Evolutionary conservation across 2,888 invertebrate genomes (phyloP), one percentile per base, ranked within the genome.

Genomic region (Oxyteleia sp.): DNA sequence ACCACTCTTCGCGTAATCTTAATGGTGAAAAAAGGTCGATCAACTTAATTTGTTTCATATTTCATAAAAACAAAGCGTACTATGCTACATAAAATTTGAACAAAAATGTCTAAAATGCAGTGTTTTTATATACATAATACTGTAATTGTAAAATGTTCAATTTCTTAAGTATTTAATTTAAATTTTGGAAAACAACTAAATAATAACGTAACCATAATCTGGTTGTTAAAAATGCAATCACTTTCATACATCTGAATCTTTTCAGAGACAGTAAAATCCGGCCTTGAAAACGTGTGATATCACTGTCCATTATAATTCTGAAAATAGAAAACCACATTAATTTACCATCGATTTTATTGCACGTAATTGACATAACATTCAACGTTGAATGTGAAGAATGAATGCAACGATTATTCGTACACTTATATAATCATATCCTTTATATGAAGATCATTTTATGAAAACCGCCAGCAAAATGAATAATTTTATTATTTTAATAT

Each of bases 351-450:
- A 57, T 57, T 38, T 57, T 23, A 41, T 41, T 57, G 57, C 57
- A 57, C 41, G 38, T 57, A 57, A 57, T 57, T 57, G 41, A 57
- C 41, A 41, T 41, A 57, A 57, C 41, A 57, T 41, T 23, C 57
- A 13, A 41, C 41, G 41, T 7, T 41, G 13, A 57, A 57, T n/a
- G 20, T 7, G 23, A 57, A 10, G 29, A 13, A 53, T 32, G 29
- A 53, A 32, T 13, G 18, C 15, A 13, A 10, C 8, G 11, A 53
- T 29, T 51, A 51, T 26, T 23, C n/a, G 13, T 13, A 51, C 2
- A 35, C 29, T 51, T 23, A 29, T 29, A 7, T n/a, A 38, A 38
- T 38, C 0, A 2, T n/a, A n/a, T 38, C 13, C n/a, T 38, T 11
- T 32, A 10, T 32, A 8, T 1, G 32, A 8, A 32, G 10, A 8